Percentiles rank a stretch among this genome's conserved stretches.
Conservation (phyloP, 2,113 vertebrate genomes). For the Pseudopipra pipra region DNA sequence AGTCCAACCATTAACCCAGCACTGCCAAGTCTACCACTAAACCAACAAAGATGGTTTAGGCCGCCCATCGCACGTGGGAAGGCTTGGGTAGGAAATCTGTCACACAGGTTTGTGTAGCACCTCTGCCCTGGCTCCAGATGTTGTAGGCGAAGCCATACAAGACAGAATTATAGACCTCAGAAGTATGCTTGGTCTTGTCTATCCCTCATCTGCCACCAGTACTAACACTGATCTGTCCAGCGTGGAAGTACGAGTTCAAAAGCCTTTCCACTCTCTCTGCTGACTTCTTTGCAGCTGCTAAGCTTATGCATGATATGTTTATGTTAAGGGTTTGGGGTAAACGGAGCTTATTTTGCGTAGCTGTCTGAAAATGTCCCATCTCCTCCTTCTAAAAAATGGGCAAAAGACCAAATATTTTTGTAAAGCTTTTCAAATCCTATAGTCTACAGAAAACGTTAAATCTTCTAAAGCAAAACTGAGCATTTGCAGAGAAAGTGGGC, state of each 20-base stretch:
- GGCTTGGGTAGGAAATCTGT: not conserved
- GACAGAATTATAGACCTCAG: not conserved
- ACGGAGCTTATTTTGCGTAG: conserved; percentile 18
- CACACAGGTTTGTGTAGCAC: not conserved
- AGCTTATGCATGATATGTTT: conserved; percentile 28
- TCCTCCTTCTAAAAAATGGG: not conserved
- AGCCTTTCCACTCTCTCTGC: not conserved
- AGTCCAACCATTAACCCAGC: not conserved
- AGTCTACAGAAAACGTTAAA: not conserved
- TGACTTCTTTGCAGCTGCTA: conserved; percentile 24
- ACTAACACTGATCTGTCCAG: not conserved
- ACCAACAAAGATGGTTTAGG: not conserved
- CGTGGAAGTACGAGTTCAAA: not conserved
- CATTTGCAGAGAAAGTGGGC: not conserved
- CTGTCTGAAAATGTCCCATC: conserved; percentile 10
- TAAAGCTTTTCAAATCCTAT: conserved; percentile 31
- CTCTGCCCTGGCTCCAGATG: not conserved
- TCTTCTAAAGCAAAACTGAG: not conserved
- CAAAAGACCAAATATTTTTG: conserved; percentile 42
- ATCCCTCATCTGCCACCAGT: not conserved
- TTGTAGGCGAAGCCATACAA: not conserved
- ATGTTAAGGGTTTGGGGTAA: conserved; percentile 27
- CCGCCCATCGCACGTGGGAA: not conserved
- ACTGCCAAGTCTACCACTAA: not conserved
- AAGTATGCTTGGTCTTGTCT: not conserved